These are phyloP conservation scores for Paramormyrops hopkinsi DNA, from an alignment of 2,797 vertebrate species.

Conservation along the genomic window DNA sequence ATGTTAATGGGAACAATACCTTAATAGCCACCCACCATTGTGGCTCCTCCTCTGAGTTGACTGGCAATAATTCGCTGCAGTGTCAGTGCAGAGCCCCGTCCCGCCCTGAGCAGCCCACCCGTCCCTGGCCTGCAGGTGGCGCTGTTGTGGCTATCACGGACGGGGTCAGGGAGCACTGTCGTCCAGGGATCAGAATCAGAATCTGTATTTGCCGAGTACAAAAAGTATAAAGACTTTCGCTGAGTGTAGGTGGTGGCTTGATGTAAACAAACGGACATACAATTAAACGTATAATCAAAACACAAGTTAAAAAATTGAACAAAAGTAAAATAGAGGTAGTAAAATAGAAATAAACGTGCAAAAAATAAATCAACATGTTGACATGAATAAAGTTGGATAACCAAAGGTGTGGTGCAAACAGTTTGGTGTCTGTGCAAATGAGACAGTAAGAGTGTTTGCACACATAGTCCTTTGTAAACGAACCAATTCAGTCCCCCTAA, in stretches of 20 bases:
- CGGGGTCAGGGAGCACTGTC: background rate
- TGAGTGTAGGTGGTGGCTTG: background rate
- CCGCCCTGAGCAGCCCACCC: background rate
- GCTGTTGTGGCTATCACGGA: background rate
- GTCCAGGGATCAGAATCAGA: background rate
- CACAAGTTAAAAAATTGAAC: background rate
- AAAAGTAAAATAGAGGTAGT: background rate
- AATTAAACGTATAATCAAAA: background rate
- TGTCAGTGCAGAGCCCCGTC: background rate
- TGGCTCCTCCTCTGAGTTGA: background rate
- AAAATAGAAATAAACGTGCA: background rate
- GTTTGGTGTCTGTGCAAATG: background rate
- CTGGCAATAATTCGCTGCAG: background rate
- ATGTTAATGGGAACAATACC: constrained; percentile 8
- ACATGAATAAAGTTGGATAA: background rate
- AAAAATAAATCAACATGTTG: background rate
- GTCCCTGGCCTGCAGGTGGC: background rate
- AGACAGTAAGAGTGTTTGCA: background rate
- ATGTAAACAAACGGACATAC: background rate
- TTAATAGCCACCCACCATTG: background rate
- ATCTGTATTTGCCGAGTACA: background rate
- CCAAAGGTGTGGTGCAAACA: background rate
- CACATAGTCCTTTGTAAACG: background rate
- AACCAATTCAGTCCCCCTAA: background rate
- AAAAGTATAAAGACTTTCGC: background rate